Base-by-base conservation (phyloP, 2,113 vertebrate genomes). In the Nibea albiflora region DNA sequence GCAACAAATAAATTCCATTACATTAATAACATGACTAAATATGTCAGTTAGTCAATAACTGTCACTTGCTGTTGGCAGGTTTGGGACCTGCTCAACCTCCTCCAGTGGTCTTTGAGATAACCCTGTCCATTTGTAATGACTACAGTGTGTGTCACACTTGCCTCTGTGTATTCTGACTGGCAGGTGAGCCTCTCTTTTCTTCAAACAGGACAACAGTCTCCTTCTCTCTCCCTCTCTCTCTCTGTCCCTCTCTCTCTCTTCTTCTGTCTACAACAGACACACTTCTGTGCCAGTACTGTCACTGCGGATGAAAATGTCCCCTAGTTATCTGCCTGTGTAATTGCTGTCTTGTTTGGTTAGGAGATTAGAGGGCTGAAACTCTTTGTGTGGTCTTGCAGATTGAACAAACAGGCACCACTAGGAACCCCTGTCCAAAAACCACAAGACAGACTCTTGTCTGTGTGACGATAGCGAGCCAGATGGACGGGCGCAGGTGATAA, bases 271-370 rank as follows among this genome's bases (percentile, higher is more conserved):
- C 90, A 82, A 80, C 85, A 90, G 87, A 88, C 84, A 86, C 90
- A 90, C 90, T 90, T 87, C 77, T 88, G 81, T 86, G 86, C 89
- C 90, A 88, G 88, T 67, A 86, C 92, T 94, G 94, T 94, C 94
- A 94, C 87, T 73, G 81, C 52, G 65, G 92, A 95, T 95, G 94
- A 93, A 95, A 95, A 93, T 88, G 93, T 95, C 92, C 91, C 90
- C 90, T 92, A 93, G 94, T 94, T 95, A 94, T 95, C 94, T 84
- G 89, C 88, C 91, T 92, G 93, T 91, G 93, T 96, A 96, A 96
- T 95, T 96, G 94, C 92, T 94, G 94, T 94, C 93, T 90, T 96
- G 95, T 96, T 96, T 96, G 95, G 93, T 93, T 94, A 94, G 93
- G 93, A 95, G 95, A 95, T 96, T 95, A 95, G 91, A 90, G 92